These are phyloP conservation scores for Drosophila prolongata DNA, from an alignment of 2,888 invertebrate genomes.

Conservation along the genomic window DNA sequence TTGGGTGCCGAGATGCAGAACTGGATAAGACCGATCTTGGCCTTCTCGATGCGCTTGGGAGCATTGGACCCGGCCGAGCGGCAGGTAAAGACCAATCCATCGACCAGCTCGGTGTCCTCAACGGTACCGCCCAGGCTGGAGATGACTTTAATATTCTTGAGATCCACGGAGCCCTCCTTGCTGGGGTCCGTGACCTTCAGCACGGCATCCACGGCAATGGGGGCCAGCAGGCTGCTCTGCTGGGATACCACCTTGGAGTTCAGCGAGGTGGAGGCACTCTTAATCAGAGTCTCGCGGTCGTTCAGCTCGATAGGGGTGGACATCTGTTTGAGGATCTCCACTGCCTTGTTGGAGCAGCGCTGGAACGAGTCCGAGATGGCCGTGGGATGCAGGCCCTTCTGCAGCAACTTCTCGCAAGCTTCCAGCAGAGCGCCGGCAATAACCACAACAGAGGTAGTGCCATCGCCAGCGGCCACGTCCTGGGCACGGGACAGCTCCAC, in stretches of 20 bases:
- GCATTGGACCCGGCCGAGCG: constrained; percentile 95
- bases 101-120: constrained; percentile 97
- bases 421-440: constrained; percentile 98
- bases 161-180: constrained; percentile 92
- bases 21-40: constrained; percentile 99
- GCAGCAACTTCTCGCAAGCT: constrained; percentile 95
- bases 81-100: constrained; percentile 97
- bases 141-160: constrained; percentile 98
- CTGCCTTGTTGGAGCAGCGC: constrained; percentile 85
- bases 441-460: constrained; percentile 99
- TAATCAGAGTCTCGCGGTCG: constrained; percentile 94
- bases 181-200: constrained; percentile 88
- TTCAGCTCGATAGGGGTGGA: constrained; percentile 93
- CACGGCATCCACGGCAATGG: constrained; percentile 98
- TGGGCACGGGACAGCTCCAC: constrained; percentile 99
- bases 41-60: constrained; percentile 97
- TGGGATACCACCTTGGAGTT: constrained; percentile 99
- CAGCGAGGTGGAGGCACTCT: constrained; percentile 98
- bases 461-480: constrained; percentile 99
- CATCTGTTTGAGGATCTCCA: constrained; percentile 91
- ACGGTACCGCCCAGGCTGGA: constrained; percentile 98
- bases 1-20: constrained; percentile 99
- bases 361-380: constrained; percentile 99
- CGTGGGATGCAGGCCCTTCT: constrained; percentile 98
- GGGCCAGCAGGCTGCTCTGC: constrained; percentile 97